Evolutionary conservation across 2,797 vertebrate species (phyloP), one percentile per base, ranked within the genome.

Genomic region (Peromyscus nudipes): DNA sequence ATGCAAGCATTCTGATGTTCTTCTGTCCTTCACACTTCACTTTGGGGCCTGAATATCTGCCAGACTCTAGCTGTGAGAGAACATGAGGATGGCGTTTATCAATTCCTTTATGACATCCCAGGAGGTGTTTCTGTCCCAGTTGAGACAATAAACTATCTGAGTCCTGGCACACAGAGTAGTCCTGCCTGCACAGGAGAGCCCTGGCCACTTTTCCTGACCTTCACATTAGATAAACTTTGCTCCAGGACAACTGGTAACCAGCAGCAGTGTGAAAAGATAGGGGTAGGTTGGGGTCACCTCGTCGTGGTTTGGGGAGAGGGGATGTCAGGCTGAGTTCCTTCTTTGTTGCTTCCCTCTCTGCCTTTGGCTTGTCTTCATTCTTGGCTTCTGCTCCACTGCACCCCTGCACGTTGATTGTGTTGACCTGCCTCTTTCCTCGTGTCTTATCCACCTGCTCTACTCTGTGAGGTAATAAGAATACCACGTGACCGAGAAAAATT

Each of bases 21-120:
- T 89, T 91, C 55, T 21, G 37, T 23, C 25, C 57, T 89, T 91
- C 55, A 21, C 23, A 27, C 23, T 37, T 81, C 49, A 82, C 27
- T 62, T 31, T 46, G n/a, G 89, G 37, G 2, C 29, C 49, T 62
- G 23, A 55, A 27, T n/a, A 21, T 67, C 43, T 69, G 37, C 67
- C 91, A 76, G 49, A 43, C 37, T 81, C 55, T 19, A 69, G 67
- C 62, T 64, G 4, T 71, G 29, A 89, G 40, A 77, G 3, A 57
- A 3, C 16, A 52, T 17, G 29, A 85, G 23, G 17, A 62, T 8
- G 34, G 29, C 69, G 11, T 86, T 86, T 92, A 57, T 64, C 65
- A 79, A 21, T 93, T 96, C 55, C 83, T 89, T 80, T 57, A 64
- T 73, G 84, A 87, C 21, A 62, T 52, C 19, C 40, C 64, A 27